phyloP scores from a whole-genome alignment of 2,888 invertebrate genomes.

The Cheilosia scutellata region DNA sequence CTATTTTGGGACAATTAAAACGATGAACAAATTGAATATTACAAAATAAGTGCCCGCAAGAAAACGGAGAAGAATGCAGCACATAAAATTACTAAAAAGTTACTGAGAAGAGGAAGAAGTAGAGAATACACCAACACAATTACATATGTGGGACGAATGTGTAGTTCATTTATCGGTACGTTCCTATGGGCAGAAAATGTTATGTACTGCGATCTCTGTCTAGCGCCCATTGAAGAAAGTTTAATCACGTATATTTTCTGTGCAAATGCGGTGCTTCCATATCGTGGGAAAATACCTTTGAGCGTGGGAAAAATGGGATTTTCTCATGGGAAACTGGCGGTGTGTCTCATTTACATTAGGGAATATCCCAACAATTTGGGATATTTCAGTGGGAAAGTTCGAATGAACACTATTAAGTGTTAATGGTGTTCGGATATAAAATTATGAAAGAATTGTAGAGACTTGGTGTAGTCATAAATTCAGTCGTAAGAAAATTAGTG shows the following conservation, averaged over 20 bases:
- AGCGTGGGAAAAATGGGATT: slow-evolving; percentile 81
- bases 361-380: slow-evolving; percentile 44
- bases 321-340: slow-evolving; percentile 76
- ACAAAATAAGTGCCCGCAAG: slow-evolving; percentile 65
- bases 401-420: slow-evolving; percentile 23
- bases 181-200: slow-evolving; percentile 41
- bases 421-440: not conserved
- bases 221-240: slow-evolving; percentile 77
- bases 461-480: too few relatives aligned
- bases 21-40: slow-evolving; percentile 50
- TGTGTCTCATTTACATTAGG: slow-evolving; percentile 67
- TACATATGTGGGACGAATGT: slow-evolving; percentile 36
- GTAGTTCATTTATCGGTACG: slow-evolving; percentile 49
- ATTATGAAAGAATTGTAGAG: too few relatives aligned
- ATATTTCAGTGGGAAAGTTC: slow-evolving; percentile 2
- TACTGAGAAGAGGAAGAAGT: slow-evolving; percentile 57
- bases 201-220: slow-evolving; percentile 45
- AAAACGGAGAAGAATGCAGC: slow-evolving; percentile 73
- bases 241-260: slow-evolving; percentile 75
- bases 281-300: slow-evolving; percentile 81
- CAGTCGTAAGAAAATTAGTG: too few relatives aligned
- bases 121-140: slow-evolving; percentile 52
- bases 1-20: slow-evolving; percentile 40
- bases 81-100: slow-evolving; percentile 72
- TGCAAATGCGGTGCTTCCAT: slow-evolving; percentile 79